phyloP scores from a whole-genome alignment of 2,113 vertebrate genomes.

The Triplophysa tibetana region DNA sequence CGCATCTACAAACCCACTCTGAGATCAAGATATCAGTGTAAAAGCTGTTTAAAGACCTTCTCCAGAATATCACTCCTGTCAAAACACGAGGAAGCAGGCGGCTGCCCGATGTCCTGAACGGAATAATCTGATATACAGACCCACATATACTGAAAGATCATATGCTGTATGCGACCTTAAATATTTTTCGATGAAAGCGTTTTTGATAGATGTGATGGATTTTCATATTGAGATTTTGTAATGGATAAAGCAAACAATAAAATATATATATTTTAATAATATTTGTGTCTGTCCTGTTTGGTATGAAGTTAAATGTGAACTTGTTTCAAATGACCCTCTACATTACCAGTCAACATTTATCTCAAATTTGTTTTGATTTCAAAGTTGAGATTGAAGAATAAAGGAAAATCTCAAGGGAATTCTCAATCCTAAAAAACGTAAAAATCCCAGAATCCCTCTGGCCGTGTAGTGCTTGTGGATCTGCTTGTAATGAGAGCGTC shows the following conservation, averaged over 20 bases:
- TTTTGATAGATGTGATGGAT: not conserved
- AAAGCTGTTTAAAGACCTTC: constrained; percentile 77
- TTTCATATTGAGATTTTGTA: constrained; percentile 41
- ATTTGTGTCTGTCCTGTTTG: not conserved
- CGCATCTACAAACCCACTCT: constrained; percentile 79
- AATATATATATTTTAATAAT: not conserved
- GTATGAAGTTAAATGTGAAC: not conserved
- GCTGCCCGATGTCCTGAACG: constrained; percentile 57
- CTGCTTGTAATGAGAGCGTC: no score
- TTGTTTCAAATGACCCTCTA: no score
- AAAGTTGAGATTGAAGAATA: no score
- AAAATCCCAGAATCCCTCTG: no score
- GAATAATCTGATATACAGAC: not conserved
- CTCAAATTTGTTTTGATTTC: no score
- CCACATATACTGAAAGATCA: not conserved
- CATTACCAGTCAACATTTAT: no score
- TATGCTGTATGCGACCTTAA: not conserved
- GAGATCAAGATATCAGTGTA: constrained; percentile 77
- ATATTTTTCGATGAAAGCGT: not conserved
- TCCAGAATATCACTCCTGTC: constrained; percentile 76
- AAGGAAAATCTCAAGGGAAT: no score
- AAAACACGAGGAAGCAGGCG: constrained; percentile 71
- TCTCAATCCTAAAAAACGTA: no score
- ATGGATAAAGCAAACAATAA: not conserved
- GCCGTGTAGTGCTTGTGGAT: no score